A percentile compares a stretch with the other conserved stretches of the same genome.
phyloP scores from a whole-genome alignment of 2,113 vertebrate species.

The Chlorodrepanis virens region DNA sequence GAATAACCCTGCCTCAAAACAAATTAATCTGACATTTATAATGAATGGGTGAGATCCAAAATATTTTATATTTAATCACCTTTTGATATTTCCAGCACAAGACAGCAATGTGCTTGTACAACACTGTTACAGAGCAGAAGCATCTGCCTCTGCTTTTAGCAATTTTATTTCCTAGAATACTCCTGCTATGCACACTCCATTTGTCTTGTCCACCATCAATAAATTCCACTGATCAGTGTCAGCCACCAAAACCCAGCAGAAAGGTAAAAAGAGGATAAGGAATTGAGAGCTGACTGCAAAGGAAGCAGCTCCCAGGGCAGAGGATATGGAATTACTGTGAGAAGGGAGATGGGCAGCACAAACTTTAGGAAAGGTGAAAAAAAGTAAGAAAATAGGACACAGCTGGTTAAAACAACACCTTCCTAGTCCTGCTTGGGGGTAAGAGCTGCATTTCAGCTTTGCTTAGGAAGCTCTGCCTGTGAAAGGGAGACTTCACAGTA shows the following conservation, averaged over 20 bases:
- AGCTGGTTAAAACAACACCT: background rate
- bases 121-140: background rate
- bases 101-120: fast-evolving
- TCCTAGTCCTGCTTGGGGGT: background rate
- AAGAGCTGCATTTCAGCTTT: background rate
- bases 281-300: background rate
- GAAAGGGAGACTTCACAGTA: background rate
- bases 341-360: background rate
- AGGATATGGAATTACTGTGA: background rate
- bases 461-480: background rate
- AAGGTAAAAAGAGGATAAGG: background rate
- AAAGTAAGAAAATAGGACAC: background rate
- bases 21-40: background rate
- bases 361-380: background rate
- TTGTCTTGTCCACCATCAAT: background rate
- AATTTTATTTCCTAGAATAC: background rate
- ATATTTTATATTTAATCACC: background rate
- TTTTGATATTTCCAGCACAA: background rate
- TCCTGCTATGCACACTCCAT: background rate
- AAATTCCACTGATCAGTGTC: background rate
- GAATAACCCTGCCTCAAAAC: background rate
- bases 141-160: background rate
- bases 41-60: background rate
- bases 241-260: background rate
- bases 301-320: background rate